Percentiles rank a stretch among this genome's conserved stretches.
phyloP scores from a whole-genome alignment of 2,888 invertebrate species.

The Teinopalpus imperialis region DNA sequence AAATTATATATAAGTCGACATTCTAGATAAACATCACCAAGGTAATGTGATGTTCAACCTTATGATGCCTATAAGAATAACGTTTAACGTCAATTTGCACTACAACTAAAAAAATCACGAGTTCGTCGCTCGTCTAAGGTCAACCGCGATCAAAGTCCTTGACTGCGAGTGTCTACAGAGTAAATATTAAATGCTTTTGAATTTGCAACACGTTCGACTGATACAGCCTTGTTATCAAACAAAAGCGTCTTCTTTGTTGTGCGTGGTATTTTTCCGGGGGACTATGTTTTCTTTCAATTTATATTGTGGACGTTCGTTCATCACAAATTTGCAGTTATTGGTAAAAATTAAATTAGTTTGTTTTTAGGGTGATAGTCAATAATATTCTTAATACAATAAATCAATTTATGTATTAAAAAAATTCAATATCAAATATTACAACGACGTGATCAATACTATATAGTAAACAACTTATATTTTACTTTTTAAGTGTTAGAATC shows the following conservation, averaged over 20 bases:
- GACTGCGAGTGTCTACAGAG: constrained; percentile 11
- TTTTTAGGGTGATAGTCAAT: too few species aligned
- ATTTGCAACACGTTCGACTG: constrained; percentile 14
- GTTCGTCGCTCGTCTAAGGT: constrained; percentile 29
- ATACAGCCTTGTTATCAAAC: constrained; percentile 26
- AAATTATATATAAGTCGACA: too few species aligned
- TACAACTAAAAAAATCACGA: constrained; percentile 9
- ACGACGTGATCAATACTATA: too few species aligned
- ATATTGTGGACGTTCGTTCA: background rate
- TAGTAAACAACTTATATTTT: too few species aligned
- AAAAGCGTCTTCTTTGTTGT: constrained; percentile 12
- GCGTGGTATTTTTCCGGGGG: constrained; percentile 11
- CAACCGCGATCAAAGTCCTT: constrained; percentile 28
- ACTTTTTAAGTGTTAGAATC: too few species aligned
- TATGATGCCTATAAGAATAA: constrained; percentile 2
- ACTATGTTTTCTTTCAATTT: background rate
- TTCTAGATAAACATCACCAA: constrained; percentile 9
- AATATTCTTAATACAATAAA: too few species aligned
- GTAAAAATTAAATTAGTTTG: too few species aligned
- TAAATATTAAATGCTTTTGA: constrained; percentile 21
- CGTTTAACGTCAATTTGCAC: constrained; percentile 21
- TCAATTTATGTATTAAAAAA: too few species aligned
- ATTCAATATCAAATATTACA: too few species aligned
- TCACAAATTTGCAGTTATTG: background rate
- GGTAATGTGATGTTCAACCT: constrained; percentile 10